Evolutionary conservation across 2,888 invertebrate species (phyloP).

Genomic region (Drosophila neonasuta): DNA sequence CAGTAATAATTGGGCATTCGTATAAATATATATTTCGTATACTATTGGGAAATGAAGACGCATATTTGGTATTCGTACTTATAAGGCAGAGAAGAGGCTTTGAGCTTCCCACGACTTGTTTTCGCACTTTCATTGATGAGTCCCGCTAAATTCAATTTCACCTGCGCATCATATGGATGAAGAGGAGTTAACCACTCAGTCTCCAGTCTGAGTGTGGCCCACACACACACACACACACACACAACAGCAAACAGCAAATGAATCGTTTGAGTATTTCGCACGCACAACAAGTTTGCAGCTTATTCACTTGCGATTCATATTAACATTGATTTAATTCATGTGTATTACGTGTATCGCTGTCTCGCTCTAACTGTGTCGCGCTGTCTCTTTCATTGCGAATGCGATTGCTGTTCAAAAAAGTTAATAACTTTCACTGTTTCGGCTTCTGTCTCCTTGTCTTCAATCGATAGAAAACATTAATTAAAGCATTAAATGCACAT

Average conservation of each 20-base stretch:
- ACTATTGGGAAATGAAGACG: slow-evolving; percentile 3
- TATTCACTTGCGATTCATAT: slow-evolving; percentile 45
- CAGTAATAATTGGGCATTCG: not conserved
- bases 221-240: not conserved
- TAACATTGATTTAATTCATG: slow-evolving; percentile 54
- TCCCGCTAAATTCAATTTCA: slow-evolving; percentile 41
- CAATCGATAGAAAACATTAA: slow-evolving; percentile 65
- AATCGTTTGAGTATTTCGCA: slow-evolving; percentile 22
- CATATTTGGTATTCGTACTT: slow-evolving; percentile 8
- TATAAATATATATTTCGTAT: not conserved
- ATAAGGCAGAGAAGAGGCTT: slow-evolving; percentile 4
- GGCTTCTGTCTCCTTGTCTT: slow-evolving; percentile 20
- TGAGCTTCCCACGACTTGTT: slow-evolving; percentile 27
- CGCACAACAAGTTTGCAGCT: slow-evolving; percentile 64
- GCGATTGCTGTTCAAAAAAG: slow-evolving; percentile 45
- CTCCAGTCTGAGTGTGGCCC: slow-evolving; percentile 23
- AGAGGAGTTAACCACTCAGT: slow-evolving; percentile 5
- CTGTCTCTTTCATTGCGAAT: slow-evolving; percentile 25
- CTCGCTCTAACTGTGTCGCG: slow-evolving; percentile 8
- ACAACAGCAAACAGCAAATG: not conserved
- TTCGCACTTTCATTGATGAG: slow-evolving; percentile 46
- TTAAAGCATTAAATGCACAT: slow-evolving; percentile 74
- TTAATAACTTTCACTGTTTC: slow-evolving; percentile 66
- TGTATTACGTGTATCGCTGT: slow-evolving; percentile 43
- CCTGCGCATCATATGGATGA: slow-evolving; percentile 21